Evolutionary conservation across 2,888 invertebrate genomes (phyloP).

Genomic region (Dryobota labecula): DNA sequence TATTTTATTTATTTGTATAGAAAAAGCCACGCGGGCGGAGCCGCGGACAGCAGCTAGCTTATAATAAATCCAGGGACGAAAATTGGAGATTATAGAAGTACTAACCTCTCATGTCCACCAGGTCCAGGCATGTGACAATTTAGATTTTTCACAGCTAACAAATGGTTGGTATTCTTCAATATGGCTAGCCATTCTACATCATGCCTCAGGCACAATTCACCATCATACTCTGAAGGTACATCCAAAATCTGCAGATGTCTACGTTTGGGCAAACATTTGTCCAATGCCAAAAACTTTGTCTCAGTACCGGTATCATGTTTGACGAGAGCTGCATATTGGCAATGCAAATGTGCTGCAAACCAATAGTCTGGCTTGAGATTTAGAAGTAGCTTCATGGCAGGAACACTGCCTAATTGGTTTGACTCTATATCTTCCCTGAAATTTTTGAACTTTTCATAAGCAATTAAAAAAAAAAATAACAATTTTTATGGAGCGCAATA

Average conservation of each 20-base stretch:
- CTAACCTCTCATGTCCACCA: constrained; percentile 91
- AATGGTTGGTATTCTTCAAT: constrained; percentile 96
- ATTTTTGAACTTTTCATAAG: constrained; percentile 60
- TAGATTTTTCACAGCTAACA: constrained; percentile 93
- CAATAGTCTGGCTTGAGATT: constrained; percentile 96
- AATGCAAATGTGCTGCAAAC: constrained; percentile 99
- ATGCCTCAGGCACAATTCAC: constrained; percentile 91
- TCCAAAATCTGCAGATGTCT: constrained; percentile 97
- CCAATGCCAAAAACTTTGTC: constrained; percentile 97
- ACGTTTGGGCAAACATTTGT: constrained; percentile 97
- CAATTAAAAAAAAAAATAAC: too few relatives aligned
- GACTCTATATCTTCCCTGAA: constrained; percentile 95
- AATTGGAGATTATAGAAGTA: constrained; percentile 3
- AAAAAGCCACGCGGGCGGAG: too few relatives aligned
- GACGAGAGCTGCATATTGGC: constrained; percentile 97
- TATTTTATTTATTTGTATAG: too few relatives aligned
- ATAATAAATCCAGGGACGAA: not conserved
- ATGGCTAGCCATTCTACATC: constrained; percentile 99
- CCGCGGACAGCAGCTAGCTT: too few relatives aligned
- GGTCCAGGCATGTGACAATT: constrained; percentile 96
- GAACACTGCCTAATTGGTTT: constrained; percentile 96
- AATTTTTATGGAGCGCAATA: too few relatives aligned
- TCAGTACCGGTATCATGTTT: constrained; percentile 90
- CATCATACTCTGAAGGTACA: constrained; percentile 89
- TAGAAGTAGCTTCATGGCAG: constrained; percentile 95